Percentiles rank a stretch among this genome's conserved stretches.
These are phyloP conservation scores for Thereva unica DNA, from an alignment of 2,888 invertebrate species.

Conservation along the genomic window DNA sequence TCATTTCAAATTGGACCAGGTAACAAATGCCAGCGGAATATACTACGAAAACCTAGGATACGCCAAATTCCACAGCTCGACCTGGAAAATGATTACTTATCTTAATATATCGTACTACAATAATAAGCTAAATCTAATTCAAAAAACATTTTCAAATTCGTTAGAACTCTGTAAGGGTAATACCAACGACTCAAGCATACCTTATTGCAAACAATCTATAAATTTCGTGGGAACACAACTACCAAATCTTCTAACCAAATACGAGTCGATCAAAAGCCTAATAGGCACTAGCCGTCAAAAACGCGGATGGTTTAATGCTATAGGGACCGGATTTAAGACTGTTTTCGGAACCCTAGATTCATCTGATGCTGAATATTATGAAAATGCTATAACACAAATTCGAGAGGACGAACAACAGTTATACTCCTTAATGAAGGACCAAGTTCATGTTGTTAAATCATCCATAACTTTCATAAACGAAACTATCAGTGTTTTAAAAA, in stretches of 20 bases:
- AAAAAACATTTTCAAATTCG: conserved; percentile 15
- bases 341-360: conserved; percentile 32
- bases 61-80: conserved; percentile 30
- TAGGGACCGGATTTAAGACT: conserved; percentile 30
- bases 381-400: conserved; percentile 41
- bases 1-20: conserved; percentile 1
- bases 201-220: conserved; percentile 24
- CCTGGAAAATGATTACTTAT: conserved; percentile 29
- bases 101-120: conserved; percentile 15
- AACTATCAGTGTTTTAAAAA: conserved; percentile 39
- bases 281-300: conserved; percentile 1
- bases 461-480: conserved; percentile 43
- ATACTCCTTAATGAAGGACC: conserved; percentile 40
- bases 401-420: conserved; percentile 38
- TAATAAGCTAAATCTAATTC: conserved; percentile 22
- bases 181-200: background rate
- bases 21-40: conserved; percentile 35
- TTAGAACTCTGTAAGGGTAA: background rate
- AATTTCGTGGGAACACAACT: conserved; percentile 25
- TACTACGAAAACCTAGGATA: conserved; percentile 38
- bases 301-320: conserved; percentile 21
- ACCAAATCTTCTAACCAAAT: conserved; percentile 16
- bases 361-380: conserved; percentile 40
- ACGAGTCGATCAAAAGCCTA: conserved; percentile 13
- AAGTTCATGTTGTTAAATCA: conserved; percentile 41